Evolutionary conservation across 2,113 vertebrate genomes (phyloP), one percentile per base, ranked within the genome.

Genomic region (Tautogolabrus adspersus): DNA sequence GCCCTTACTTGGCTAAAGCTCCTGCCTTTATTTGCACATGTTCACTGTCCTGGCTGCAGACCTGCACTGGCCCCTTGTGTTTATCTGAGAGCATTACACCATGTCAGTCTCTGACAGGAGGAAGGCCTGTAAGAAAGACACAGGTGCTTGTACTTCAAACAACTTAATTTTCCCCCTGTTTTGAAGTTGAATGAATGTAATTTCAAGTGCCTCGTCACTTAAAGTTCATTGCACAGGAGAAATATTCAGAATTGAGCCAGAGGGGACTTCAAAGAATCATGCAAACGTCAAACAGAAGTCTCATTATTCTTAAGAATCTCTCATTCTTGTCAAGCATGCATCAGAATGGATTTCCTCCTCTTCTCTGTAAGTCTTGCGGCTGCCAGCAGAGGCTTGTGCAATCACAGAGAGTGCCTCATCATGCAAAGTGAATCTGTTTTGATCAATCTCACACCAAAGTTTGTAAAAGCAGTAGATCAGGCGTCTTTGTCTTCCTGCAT

Each of bases 41-140:
- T 16, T 44, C 54, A 3, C 9, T 11, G 52, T 11, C 30, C 38
- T 22, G 65, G 21, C 79, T 72, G 68, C 19, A 73, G 78, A 58
- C 60, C 72, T 64, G 60, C 83, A 91, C 77, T 91, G 88, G 42
- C 90, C 87, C 82, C 91, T 86, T 82, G 90, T 89, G 91, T 85
- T 76, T 49, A 46, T 18, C 60, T 60, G 5, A 40, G 54, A 69
- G 54, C 71, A 92, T 90, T 91, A 75, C 90, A 87, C 21, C 47
- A 19, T 2, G n/a, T 37, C 30, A 12, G 22, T 34, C 13, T 65
- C 8, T 72, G 63, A 58, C 2, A 34, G 6, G 19, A 5, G 18
- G 8, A 37, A 4, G 16, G 21, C 34, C 0, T n/a, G 10, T 55
- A 15, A 42, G 40, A 44, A 1, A 21, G 22, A 5, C 6, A 47